Conservation (phyloP, 2,113 vertebrate genomes). For the Macquaria ambigua region DNA sequence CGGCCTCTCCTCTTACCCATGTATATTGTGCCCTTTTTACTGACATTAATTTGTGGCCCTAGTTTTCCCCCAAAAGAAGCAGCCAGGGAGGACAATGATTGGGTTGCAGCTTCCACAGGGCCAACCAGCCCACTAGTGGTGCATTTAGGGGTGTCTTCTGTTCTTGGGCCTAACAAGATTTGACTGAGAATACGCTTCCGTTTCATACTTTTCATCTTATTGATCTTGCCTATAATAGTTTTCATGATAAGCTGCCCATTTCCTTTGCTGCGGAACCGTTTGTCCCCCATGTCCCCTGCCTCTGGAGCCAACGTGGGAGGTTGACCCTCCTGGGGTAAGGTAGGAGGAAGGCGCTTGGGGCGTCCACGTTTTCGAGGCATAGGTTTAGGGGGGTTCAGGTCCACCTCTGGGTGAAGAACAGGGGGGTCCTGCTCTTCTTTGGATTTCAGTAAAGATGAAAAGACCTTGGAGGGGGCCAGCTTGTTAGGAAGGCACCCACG, state of each 20-base stretch:
- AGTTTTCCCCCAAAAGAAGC: constrained; percentile 95
- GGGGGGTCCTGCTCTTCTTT: constrained; percentile 96
- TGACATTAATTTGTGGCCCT: constrained; percentile 98
- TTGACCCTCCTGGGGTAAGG: constrained; percentile 85
- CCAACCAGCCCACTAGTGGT: constrained; percentile 54
- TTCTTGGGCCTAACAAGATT: constrained; percentile 87
- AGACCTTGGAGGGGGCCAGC: constrained; percentile 92
- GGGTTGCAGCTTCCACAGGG: constrained; percentile 83
- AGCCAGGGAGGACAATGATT: constrained; percentile 93
- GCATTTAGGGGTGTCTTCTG: constrained; percentile 78
- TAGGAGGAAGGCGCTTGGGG: constrained; percentile 94
- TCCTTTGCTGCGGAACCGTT: constrained; percentile 89
- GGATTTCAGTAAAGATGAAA: constrained; percentile 92
- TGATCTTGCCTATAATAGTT: constrained; percentile 97
- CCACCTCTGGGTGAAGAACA: constrained; percentile 95
- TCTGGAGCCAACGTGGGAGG: constrained; percentile 87
- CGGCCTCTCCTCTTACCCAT: constrained; percentile 98
- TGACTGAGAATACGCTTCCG: constrained; percentile 96
- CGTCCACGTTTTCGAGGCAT: constrained; percentile 95
- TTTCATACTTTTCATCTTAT: constrained; percentile 99
- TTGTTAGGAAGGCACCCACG: constrained; percentile 89
- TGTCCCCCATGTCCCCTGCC: constrained; percentile 88
- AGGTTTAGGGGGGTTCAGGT: constrained; percentile 91
- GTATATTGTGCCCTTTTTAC: constrained; percentile 99
- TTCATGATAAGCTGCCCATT: constrained; percentile 97